Conservation (phyloP, 2,113 vertebrate genomes). For the Nibea coibor region DNA sequence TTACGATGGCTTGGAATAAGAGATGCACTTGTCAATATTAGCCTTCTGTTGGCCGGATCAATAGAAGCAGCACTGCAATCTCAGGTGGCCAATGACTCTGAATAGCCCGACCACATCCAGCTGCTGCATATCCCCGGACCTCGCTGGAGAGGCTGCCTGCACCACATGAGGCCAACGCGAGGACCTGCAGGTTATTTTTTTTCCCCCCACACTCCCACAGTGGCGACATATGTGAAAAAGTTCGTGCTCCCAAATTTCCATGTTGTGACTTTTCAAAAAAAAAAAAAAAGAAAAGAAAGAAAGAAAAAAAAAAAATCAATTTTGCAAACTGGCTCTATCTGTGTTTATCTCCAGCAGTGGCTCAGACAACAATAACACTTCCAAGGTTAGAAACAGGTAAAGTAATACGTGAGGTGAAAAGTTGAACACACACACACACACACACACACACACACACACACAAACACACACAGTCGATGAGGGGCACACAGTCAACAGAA, state of each 20-base stretch:
- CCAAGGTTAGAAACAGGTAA: neutral
- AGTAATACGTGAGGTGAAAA: neutral
- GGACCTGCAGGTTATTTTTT: neutral
- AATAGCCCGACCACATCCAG: slow-evolving; percentile 72
- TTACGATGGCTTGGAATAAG: slow-evolving; percentile 72
- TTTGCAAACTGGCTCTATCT: neutral
- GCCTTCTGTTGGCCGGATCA: slow-evolving; percentile 68
- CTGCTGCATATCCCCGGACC: slow-evolving; percentile 27
- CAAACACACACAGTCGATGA: no score
- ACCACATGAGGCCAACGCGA: neutral
- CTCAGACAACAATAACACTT: neutral
- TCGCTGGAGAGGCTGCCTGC: neutral
- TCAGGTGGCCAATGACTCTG: slow-evolving; percentile 80
- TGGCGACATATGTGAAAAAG: neutral
- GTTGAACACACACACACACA: neutral
- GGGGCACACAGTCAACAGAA: slow-evolving; percentile 5
- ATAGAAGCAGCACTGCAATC: slow-evolving; percentile 77
- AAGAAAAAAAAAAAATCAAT: neutral
- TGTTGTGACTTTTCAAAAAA: neutral
- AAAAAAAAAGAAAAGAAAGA: no score
- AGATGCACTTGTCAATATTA: slow-evolving; percentile 79
- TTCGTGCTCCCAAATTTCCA: neutral
- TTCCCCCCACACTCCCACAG: no score
- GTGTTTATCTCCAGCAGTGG: no score
- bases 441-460: no score